Percentiles rank a stretch among this genome's conserved stretches.
Conservation (phyloP, 2,888 invertebrate species). For the Cactoblastis cactorum region DNA sequence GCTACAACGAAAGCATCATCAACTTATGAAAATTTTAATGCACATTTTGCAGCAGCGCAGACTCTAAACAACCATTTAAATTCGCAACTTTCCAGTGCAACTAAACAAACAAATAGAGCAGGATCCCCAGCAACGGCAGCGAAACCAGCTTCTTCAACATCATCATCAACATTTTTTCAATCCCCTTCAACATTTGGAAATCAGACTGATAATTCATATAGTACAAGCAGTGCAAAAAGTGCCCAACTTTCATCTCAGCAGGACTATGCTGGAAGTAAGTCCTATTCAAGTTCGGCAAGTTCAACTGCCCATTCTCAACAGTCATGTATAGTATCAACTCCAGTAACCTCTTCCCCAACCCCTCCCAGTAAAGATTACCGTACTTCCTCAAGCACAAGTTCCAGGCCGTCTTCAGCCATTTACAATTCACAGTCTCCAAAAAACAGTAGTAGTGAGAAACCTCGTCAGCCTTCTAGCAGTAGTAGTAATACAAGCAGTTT, state of each 20-base stretch:
- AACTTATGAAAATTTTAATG: constrained; percentile 84
- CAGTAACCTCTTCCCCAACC: constrained; percentile 70
- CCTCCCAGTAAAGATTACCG: constrained; percentile 82
- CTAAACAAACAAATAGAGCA: constrained; percentile 78
- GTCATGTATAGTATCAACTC: constrained; percentile 86
- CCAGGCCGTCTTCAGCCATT: constrained; percentile 65
- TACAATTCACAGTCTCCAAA: constrained; percentile 68
- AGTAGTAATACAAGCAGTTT: constrained; percentile 53
- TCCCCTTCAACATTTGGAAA: constrained; percentile 80
- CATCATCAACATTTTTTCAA: constrained; percentile 82
- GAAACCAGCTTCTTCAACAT: constrained; percentile 72
- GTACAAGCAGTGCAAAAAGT: constrained; percentile 76
- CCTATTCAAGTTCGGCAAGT: constrained; percentile 80
- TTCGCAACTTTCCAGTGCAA: constrained; percentile 79
- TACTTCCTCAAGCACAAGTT: constrained; percentile 74
- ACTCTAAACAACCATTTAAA: constrained; percentile 82
- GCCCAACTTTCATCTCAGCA: constrained; percentile 75
- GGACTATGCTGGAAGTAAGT: constrained; percentile 80
- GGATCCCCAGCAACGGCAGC: constrained; percentile 76
- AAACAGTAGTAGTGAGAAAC: constrained; percentile 56
- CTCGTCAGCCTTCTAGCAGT: constrained; percentile 52
- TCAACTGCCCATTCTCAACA: constrained; percentile 82
- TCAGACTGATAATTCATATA: constrained; percentile 79
- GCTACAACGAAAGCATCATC: constrained; percentile 79
- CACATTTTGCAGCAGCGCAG: constrained; percentile 84